These are phyloP conservation scores for Eumacrocentrus americanus DNA, from an alignment of 2,888 invertebrate genomes.

Conservation along the genomic window DNA sequence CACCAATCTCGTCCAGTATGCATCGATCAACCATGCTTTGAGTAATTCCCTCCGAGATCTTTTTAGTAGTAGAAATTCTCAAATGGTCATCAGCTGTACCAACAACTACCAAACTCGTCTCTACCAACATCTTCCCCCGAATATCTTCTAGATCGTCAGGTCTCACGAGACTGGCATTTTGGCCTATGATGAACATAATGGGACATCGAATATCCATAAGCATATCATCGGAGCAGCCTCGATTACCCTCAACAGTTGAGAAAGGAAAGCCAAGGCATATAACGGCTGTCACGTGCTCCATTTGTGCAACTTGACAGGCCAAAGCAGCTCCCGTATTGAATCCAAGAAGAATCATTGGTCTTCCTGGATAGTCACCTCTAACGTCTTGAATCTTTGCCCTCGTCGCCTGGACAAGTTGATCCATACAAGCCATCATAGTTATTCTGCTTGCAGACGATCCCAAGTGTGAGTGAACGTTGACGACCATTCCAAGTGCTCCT, in stretches of 20 bases:
- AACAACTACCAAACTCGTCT: conserved; percentile 77
- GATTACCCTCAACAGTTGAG: conserved; percentile 72
- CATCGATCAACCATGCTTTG: conserved; percentile 81
- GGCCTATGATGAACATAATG: conserved; percentile 79
- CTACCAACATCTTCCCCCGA: conserved; percentile 76
- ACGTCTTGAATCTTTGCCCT: conserved; percentile 76
- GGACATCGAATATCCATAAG: conserved; percentile 76
- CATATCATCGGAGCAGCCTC: conserved; percentile 79
- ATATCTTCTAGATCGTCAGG: conserved; percentile 80
- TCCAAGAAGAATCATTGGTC: conserved; percentile 78
- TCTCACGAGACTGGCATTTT: conserved; percentile 71
- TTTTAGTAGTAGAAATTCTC: conserved; percentile 72
- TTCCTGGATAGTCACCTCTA: conserved; percentile 70
- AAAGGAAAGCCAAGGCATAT: conserved; percentile 81
- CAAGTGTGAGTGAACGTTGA: conserved; percentile 67
- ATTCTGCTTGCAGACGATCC: conserved; percentile 57
- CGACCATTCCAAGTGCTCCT: conserved; percentile 72
- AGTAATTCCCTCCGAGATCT: conserved; percentile 76
- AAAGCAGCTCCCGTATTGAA: conserved; percentile 78
- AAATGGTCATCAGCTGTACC: conserved; percentile 81
- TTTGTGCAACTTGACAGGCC: conserved; percentile 76
- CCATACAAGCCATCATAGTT: conserved; percentile 66
- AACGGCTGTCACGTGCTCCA: conserved; percentile 75
- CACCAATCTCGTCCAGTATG: conserved; percentile 73
- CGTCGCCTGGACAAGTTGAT: conserved; percentile 71